Evolutionary conservation across 2,888 invertebrate species (phyloP).

Genomic region (Uropetala carovei): DNA sequence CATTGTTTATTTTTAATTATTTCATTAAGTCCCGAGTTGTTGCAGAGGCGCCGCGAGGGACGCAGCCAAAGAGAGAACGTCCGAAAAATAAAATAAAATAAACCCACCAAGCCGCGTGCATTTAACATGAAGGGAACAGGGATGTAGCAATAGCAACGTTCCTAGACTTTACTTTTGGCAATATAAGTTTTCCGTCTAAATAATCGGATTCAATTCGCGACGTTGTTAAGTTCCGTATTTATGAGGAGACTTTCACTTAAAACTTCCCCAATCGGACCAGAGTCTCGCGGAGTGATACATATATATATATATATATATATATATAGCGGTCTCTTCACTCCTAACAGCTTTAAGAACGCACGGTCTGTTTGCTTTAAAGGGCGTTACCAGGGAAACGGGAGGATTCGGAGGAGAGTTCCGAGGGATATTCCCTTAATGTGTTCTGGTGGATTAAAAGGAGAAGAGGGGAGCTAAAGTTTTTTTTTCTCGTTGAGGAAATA

Average conservation of each 20-base stretch:
- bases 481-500: not conserved
- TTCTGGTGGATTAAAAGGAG: not conserved
- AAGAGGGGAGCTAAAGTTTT: not conserved
- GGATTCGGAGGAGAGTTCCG: not conserved
- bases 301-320: no score
- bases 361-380: not conserved
- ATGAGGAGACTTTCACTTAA: not conserved
- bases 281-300: not conserved
- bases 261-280: not conserved
- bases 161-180: not conserved
- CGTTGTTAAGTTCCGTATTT: slow-evolving; percentile 1
- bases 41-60: not conserved
- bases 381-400: not conserved
- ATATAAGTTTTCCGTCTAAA: not conserved
- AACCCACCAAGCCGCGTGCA: not conserved
- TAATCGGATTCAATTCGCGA: not conserved
- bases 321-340: not conserved
- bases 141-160: not conserved
- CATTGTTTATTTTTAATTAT: not conserved
- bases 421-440: not conserved
- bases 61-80: not conserved
- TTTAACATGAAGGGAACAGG: not conserved
- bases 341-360: not conserved
- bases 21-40: slow-evolving; percentile 11
- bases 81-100: no score